Conservation (phyloP, 2,888 invertebrate species). For the Phyto melanocephala region DNA sequence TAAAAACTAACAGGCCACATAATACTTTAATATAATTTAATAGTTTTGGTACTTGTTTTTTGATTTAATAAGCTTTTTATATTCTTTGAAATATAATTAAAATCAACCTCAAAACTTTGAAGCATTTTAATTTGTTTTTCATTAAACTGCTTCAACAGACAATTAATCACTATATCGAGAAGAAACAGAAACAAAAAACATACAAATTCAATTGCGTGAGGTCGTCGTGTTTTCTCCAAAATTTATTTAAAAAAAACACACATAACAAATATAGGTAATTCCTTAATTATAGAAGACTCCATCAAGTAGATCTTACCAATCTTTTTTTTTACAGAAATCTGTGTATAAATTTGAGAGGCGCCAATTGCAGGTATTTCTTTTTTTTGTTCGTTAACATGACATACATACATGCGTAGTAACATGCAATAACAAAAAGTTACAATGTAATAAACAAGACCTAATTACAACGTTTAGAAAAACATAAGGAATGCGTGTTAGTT, state of each 20-base stretch:
- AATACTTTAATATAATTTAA: not conserved
- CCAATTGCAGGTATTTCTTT: constrained; percentile 57
- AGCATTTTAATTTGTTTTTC: not conserved
- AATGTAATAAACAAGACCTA: constrained; percentile 47
- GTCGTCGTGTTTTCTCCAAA: constrained; percentile 7
- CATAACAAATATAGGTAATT: constrained; percentile 7
- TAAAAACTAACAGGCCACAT: no score
- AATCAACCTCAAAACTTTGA: no score
- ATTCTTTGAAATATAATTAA: not conserved
- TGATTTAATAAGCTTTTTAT: not conserved
- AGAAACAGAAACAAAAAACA: not conserved
- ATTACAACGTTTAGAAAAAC: constrained; percentile 66
- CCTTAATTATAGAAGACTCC: not conserved
- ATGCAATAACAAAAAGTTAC: not conserved
- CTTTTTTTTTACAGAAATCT: not conserved
- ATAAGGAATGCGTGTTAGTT: constrained; percentile 64
- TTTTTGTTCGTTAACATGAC: constrained; percentile 25
- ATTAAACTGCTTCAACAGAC: constrained; percentile 41
- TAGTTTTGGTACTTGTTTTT: no score
- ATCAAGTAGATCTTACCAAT: no score
- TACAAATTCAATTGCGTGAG: constrained; percentile 58
- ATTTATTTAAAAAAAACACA: constrained; percentile 26
- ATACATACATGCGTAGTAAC: constrained; percentile 1
- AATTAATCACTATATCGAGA: constrained; percentile 50
- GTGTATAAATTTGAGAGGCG: constrained; percentile 36